phyloP scores from a whole-genome alignment of 2,113 vertebrate species.

The Nothobranchius kuhntae region DNA sequence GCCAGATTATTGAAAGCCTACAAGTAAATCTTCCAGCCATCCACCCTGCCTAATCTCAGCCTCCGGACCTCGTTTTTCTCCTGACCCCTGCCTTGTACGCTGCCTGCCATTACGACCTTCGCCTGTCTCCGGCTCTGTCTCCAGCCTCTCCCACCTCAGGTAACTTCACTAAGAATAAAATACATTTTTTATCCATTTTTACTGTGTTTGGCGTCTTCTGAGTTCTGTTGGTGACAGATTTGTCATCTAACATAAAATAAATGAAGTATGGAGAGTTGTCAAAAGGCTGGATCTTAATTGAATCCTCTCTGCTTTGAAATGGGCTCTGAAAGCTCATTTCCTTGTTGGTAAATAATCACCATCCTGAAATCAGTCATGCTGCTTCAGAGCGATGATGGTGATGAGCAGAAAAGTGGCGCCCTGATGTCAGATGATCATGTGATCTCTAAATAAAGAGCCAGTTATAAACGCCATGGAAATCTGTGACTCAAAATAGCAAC shows the following conservation, averaged over 20 bases:
- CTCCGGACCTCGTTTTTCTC: too few species aligned
- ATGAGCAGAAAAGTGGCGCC: conserved; percentile 1
- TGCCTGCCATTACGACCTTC: too few species aligned
- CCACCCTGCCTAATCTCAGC: too few species aligned
- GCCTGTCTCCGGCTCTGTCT: too few species aligned
- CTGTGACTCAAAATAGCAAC: background rate
- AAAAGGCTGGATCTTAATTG: conserved; percentile 22
- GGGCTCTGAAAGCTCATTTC: conserved; percentile 47
- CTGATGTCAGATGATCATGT: conserved; percentile 21
- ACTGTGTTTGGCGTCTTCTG: too few species aligned
- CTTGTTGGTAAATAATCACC: conserved; percentile 39
- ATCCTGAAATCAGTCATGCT: background rate
- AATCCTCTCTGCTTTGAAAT: conserved; percentile 43
- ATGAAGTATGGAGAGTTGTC: background rate
- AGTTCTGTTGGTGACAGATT: conserved; percentile 10
- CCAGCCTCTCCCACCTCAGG: too few species aligned
- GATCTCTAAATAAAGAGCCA: conserved; percentile 3
- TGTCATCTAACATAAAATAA: conserved; percentile 8
- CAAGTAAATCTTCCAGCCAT: too few species aligned
- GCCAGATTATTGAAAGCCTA: too few species aligned
- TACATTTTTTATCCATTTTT: too few species aligned
- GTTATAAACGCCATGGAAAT: conserved; percentile 8
- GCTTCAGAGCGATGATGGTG: conserved; percentile 3
- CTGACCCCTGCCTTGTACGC: too few species aligned
- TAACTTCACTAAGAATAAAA: too few species aligned